These are phyloP conservation scores for Zonotrichia albicollis DNA, from an alignment of 2,797 vertebrate species.

Conservation along the genomic window DNA sequence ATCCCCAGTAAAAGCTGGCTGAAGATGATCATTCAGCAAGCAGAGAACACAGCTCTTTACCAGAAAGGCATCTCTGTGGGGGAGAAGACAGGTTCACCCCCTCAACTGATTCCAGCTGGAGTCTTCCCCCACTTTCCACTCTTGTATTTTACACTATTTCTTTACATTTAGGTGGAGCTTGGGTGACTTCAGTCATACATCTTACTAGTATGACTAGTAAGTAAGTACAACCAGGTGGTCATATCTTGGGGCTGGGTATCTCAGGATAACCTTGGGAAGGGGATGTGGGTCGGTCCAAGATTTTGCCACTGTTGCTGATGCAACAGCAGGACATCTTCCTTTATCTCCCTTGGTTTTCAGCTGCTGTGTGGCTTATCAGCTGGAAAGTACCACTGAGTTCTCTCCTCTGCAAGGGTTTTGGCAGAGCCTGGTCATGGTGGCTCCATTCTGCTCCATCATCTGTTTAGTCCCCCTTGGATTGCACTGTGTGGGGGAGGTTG, in stretches of 20 bases:
- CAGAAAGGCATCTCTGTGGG: background rate
- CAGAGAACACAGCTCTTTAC: background rate
- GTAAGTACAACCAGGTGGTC: background rate
- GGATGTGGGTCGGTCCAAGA: background rate
- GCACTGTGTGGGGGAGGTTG: fast-evolving
- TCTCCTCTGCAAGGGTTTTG: background rate
- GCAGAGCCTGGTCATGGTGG: background rate
- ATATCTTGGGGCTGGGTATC: no score
- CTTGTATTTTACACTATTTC: background rate
- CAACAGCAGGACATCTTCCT: background rate
- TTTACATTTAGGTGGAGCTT: background rate
- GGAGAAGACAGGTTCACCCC: background rate
- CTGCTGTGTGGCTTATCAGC: background rate
- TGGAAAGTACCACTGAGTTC: background rate
- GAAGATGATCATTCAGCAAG: background rate
- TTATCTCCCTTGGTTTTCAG: background rate
- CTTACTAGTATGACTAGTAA: background rate
- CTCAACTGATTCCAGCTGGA: background rate
- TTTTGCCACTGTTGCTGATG: background rate
- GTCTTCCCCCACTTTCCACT: background rate
- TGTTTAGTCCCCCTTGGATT: fast-evolving
- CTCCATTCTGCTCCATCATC: background rate
- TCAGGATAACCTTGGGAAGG: background rate
- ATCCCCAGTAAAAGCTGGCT: background rate
- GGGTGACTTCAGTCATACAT: background rate